These are phyloP conservation scores for Drosophila macrospina DNA, from an alignment of 2,888 invertebrate species.

Conservation along the genomic window DNA sequence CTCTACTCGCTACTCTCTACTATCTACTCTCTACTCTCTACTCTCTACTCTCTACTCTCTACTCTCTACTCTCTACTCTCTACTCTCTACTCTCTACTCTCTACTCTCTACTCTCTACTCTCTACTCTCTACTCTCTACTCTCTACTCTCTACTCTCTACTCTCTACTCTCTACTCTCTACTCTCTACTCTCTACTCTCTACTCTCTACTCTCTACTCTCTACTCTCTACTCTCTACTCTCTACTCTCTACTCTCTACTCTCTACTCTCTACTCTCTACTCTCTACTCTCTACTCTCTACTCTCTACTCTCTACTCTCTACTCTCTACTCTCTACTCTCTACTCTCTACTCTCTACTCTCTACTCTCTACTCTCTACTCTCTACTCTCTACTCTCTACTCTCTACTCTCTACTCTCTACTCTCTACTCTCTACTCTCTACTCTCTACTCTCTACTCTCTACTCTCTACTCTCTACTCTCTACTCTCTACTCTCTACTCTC, in stretches of 20 bases:
- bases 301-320: background rate
- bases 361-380: background rate
- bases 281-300: background rate
- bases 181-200: background rate
- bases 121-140: too few species aligned
- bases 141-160: too few species aligned
- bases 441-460: too few species aligned
- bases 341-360: background rate
- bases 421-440: too few species aligned
- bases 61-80: too few species aligned
- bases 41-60: constrained; percentile 14
- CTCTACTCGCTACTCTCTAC: background rate
- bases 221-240: background rate
- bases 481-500: too few species aligned
- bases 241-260: background rate
- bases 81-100: too few species aligned
- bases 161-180: too few species aligned
- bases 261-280: background rate
- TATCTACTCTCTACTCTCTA: background rate
- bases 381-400: constrained; percentile 14
- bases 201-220: background rate
- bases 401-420: too few species aligned
- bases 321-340: background rate
- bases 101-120: too few species aligned
- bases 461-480: too few species aligned